Base-by-base conservation (phyloP, 2,888 invertebrate species). In the Cantharis rustica region DNA sequence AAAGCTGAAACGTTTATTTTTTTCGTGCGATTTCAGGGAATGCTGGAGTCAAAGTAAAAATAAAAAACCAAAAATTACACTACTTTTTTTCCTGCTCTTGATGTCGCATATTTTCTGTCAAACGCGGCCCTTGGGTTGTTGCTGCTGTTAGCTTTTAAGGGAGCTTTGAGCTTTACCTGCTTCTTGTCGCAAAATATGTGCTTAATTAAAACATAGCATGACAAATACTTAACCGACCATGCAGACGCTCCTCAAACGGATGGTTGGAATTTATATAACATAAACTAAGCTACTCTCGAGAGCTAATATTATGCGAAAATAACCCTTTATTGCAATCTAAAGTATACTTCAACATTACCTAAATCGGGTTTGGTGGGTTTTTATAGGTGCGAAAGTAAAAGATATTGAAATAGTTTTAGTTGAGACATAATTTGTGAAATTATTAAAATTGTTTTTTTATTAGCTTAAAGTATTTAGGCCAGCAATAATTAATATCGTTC, bases 191-290 rank as follows among this genome's bases (percentile, higher is more conserved):
- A 82, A 86, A 86, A 86, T 86, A 86, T 86, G 85, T 84, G 85
- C 86, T 86, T 86, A 87, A 87, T 87, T 87, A 87, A 86, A 86
- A 87, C 87, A 86, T 86, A 86, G 85, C 86, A 86, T 85, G 87
- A 86, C 87, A 85, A 87, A 87, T 86, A 87, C 87, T 87, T 87
- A 86, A 85, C 84, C 84, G 85, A 81, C 81, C 82, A 82, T 81
- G 81, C 80, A 80, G 81, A 81, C 80, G 81, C 80, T 79, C 73
- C 75, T 75, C 73, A 77, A 79, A 76, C 79, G 75, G 76, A 77
- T 77, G 75, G 78, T 71, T 78, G 78, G 78, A 78, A 78, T 78
- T 78, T 78, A 73, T 73, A 78, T 75, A 75, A 75, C 72, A 70
- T 17, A 74, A 62, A 77, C 68, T 77, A 72, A 77, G 74, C 69